phyloP scores from a whole-genome alignment of 1,140 invertebrate genomes.

The Heliconius melpomene region DNA sequence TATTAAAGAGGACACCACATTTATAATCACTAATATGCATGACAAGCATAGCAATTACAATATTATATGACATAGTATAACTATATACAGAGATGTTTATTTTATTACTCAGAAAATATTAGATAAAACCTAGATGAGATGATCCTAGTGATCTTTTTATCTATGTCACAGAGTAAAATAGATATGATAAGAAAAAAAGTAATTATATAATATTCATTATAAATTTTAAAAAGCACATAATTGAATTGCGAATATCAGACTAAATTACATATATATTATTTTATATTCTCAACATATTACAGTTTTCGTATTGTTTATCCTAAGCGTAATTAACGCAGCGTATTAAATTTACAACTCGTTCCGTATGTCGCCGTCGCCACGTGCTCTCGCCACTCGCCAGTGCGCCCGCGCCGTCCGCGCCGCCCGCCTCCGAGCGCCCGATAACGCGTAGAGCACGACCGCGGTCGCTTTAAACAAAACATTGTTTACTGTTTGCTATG shows the following conservation, averaged over 20 bases:
- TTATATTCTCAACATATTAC: neutral
- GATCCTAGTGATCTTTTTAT: too few relatives aligned
- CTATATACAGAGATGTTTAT: conserved; percentile 9
- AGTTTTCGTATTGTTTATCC: neutral
- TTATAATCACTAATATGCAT: conserved; percentile 23
- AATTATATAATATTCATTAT: too few relatives aligned
- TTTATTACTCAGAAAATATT: neutral
- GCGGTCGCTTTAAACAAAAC: conserved; percentile 29
- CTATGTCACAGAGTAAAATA: too few relatives aligned
- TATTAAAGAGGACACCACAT: conserved; percentile 15
- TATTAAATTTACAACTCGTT: conserved; percentile 30
- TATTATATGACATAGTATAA: conserved; percentile 19
- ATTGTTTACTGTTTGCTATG: conserved; percentile 25
- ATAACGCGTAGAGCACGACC: conserved; percentile 22
- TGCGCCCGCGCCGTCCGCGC: neutral
- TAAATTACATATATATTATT: neutral
- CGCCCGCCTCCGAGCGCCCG: conserved; percentile 16
- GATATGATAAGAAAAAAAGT: too few relatives aligned
- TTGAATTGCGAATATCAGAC: too few relatives aligned
- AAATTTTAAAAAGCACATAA: too few relatives aligned
- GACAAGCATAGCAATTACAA: conserved; percentile 25
- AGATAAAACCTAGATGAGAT: too few relatives aligned
- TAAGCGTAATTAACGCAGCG: conserved; percentile 9
- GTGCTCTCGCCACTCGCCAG: neutral
- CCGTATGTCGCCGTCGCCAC: conserved; percentile 10